Evolutionary conservation across 2,797 vertebrate genomes (phyloP).

Genomic region (Macropodus opercularis): DNA sequence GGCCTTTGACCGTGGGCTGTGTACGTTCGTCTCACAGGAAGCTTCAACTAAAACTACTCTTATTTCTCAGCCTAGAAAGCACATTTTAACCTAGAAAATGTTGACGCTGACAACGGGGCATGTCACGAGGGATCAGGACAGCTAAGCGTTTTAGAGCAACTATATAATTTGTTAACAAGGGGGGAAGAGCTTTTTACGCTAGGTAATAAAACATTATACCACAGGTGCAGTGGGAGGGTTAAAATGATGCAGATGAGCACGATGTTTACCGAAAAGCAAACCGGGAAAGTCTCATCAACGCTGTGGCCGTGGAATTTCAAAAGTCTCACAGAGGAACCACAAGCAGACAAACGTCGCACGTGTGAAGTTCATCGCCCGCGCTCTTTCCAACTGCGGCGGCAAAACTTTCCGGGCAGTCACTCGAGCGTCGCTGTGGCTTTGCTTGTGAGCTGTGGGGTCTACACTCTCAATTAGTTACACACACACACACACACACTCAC

Average conservation of each 20-base stretch:
- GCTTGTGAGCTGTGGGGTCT: slow-evolving; percentile 40
- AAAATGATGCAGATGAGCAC: slow-evolving; percentile 70
- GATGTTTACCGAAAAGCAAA: slow-evolving; percentile 52
- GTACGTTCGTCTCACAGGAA: background rate
- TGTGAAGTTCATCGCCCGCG: background rate
- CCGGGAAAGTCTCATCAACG: slow-evolving; percentile 26
- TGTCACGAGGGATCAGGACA: slow-evolving; percentile 40
- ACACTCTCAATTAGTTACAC: slow-evolving; percentile 59
- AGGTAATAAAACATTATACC: slow-evolving; percentile 75
- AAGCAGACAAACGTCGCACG: no score
- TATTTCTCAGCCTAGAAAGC: no score
- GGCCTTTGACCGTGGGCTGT: slow-evolving; percentile 23
- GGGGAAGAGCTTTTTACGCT: slow-evolving; percentile 71
- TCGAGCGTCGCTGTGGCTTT: slow-evolving; percentile 38
- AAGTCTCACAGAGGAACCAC: no score
- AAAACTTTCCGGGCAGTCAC: slow-evolving; percentile 40
- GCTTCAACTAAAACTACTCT: no score
- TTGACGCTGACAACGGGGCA: slow-evolving; percentile 57
- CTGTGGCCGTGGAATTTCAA: no score
- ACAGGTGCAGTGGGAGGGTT: slow-evolving; percentile 65
- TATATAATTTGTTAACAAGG: slow-evolving; percentile 76
- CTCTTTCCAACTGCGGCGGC: slow-evolving; percentile 26
- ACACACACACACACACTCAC: slow-evolving; percentile 49
- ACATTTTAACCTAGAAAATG: no score
- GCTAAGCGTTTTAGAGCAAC: slow-evolving; percentile 69